Percentiles rank a stretch among this genome's conserved stretches.
These are phyloP conservation scores for Rhipidura dahli DNA, from an alignment of 2,113 vertebrate species.

Conservation along the genomic window DNA sequence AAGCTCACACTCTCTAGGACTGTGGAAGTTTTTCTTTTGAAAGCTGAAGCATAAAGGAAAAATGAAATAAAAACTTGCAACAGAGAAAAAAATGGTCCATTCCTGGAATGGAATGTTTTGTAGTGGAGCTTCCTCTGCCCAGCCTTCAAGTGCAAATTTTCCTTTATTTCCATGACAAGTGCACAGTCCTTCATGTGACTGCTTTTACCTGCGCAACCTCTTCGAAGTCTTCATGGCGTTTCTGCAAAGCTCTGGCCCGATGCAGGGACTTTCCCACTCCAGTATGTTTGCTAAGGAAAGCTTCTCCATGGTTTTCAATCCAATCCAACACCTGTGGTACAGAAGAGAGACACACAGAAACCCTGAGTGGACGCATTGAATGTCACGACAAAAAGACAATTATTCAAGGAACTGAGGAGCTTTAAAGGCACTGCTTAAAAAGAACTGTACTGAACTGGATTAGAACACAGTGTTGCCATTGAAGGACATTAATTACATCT, in stretches of 20 bases:
- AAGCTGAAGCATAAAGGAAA: neutral
- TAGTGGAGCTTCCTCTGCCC: neutral
- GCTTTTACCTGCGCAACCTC: conserved; percentile 92
- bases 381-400: neutral
- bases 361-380: neutral
- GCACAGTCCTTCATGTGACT: neutral
- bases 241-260: conserved; percentile 93
- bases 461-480: neutral
- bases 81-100: neutral
- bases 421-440: neutral
- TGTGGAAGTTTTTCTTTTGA: neutral
- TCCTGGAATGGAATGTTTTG: neutral
- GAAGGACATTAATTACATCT: neutral
- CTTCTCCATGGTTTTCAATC: conserved; percentile 98
- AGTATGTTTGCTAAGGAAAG: conserved; percentile 96
- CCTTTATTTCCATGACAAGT: neutral
- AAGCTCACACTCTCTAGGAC: neutral
- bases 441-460: neutral
- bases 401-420: neutral
- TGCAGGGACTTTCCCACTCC: conserved; percentile 97
- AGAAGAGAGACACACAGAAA: neutral
- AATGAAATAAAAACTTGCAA: neutral
- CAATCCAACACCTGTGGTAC: conserved; percentile 89
- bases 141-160: neutral
- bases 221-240: conserved; percentile 97